phyloP scores from a whole-genome alignment of 2,113 vertebrate genomes.

The Leucoraja erinaceus region DNA sequence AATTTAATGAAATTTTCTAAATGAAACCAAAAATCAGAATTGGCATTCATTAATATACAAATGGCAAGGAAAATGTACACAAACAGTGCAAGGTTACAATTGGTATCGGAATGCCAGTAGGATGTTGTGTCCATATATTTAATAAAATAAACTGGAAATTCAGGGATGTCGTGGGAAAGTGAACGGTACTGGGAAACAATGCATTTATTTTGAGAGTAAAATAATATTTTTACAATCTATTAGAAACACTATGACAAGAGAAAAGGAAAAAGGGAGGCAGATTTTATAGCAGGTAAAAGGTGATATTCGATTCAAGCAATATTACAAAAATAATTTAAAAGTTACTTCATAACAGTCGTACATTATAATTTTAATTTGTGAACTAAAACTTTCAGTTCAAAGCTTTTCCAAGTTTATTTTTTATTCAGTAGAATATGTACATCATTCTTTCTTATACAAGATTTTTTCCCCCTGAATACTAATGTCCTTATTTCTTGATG shows the following conservation, averaged over 20 bases:
- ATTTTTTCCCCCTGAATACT: neutral
- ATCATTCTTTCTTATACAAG: neutral
- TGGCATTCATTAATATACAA: too few species aligned
- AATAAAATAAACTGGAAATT: neutral
- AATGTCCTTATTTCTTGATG: neutral
- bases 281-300: neutral
- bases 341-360: neutral
- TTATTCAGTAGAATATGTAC: neutral
- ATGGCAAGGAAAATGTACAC: too few species aligned
- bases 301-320: neutral
- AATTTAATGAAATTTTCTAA: too few species aligned
- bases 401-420: neutral
- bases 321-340: neutral
- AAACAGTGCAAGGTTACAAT: neutral
- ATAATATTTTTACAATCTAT: neutral
- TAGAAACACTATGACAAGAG: neutral
- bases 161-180: neutral
- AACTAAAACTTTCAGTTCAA: neutral
- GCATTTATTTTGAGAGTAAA: neutral
- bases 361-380: neutral
- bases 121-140: neutral
- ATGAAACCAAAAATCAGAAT: too few species aligned
- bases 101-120: neutral
- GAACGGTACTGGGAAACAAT: neutral
- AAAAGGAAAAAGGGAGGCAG: neutral